Conservation (phyloP, 2,888 invertebrate genomes). For the Andrena fulva region DNA sequence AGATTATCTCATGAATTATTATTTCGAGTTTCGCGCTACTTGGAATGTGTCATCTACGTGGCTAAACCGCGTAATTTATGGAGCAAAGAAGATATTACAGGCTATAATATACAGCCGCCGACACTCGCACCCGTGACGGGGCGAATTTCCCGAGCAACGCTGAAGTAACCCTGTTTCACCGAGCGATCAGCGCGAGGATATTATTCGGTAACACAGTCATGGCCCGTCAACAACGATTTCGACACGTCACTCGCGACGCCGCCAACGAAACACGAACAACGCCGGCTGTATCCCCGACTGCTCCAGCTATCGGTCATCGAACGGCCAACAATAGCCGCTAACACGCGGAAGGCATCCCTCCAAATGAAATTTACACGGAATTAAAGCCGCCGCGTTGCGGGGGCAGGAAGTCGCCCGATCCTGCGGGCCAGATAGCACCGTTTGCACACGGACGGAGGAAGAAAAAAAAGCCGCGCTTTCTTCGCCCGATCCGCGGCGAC, state of each 20-base stretch:
- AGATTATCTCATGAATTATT: constrained; percentile 17
- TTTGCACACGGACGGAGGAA: constrained; percentile 34
- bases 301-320: background rate
- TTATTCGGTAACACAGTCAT: no score
- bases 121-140: no score
- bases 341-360: constrained; percentile 25
- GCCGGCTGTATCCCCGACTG: background rate
- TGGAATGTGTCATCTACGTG: background rate
- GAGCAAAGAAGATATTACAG: background rate
- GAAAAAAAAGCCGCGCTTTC: constrained; percentile 45
- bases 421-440: constrained; percentile 39
- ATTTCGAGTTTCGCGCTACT: background rate
- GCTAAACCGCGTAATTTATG: background rate
- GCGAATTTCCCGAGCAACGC: background rate
- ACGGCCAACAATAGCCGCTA: constrained; percentile 33
- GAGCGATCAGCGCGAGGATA: background rate
- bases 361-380: constrained; percentile 52
- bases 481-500: constrained; percentile 46
- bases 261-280: background rate
- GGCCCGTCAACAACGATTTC: background rate
- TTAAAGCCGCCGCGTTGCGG: constrained; percentile 10
- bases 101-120: background rate
- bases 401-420: constrained; percentile 63
- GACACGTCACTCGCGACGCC: background rate
- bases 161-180: background rate